These are phyloP conservation scores for Muntiacus muntjak DNA, from an alignment of 2,113 vertebrate genomes.

Conservation along the genomic window DNA sequence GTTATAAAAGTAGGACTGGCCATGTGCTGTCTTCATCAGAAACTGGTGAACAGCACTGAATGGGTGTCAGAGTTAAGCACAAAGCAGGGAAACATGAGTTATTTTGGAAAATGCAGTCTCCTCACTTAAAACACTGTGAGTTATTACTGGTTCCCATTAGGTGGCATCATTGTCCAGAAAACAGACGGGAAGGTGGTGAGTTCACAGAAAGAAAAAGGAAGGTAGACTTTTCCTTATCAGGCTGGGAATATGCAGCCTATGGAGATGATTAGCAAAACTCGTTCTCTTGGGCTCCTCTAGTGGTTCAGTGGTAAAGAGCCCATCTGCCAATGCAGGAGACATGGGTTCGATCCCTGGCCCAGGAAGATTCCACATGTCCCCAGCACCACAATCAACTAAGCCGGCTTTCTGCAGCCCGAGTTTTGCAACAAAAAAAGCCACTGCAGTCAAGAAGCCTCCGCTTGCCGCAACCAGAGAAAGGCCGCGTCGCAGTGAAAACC, in stretches of 20 bases:
- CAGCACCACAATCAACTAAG: background rate
- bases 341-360: background rate
- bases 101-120: background rate
- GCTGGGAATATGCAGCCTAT: background rate
- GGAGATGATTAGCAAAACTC: background rate
- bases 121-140: background rate
- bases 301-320: background rate
- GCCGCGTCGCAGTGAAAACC: fast-evolving
- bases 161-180: conserved; percentile 8
- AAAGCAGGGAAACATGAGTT: background rate
- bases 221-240: background rate
- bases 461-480: background rate
- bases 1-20: background rate
- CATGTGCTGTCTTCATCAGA: background rate
- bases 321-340: background rate
- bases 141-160: background rate
- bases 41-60: background rate
- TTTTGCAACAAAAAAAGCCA: background rate
- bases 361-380: background rate
- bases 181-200: background rate
- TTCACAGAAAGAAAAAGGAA: background rate
- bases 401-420: background rate
- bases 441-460: background rate
- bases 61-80: background rate
- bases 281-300: background rate